phyloP scores from a whole-genome alignment of 2,797 vertebrate species.

The Thripadectes ignobilis region DNA sequence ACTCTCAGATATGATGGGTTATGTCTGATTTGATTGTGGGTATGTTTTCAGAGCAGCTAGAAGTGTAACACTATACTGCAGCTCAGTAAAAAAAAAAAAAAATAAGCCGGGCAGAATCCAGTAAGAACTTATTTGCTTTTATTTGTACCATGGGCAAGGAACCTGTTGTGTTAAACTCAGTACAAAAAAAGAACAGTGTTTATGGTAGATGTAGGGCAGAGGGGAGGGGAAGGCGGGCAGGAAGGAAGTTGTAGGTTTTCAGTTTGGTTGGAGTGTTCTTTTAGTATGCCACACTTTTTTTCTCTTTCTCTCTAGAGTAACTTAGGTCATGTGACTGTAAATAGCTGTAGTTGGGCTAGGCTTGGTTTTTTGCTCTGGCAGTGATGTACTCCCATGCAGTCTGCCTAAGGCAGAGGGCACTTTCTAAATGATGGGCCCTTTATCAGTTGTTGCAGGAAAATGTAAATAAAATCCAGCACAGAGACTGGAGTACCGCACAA shows the following conservation, averaged over 20 bases:
- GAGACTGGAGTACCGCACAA: background rate
- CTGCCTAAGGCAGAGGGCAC: background rate
- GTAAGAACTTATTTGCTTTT: background rate
- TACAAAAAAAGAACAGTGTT: background rate
- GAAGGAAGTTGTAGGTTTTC: background rate
- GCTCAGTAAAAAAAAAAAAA: background rate
- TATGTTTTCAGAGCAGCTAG: background rate
- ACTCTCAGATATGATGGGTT: background rate
- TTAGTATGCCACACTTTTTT: rapidly evolving
- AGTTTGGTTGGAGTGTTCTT: background rate
- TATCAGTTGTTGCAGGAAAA: background rate
- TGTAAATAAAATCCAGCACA: background rate
- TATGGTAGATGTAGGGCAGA: background rate
- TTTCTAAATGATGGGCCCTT: background rate
- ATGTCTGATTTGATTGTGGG: rapidly evolving
- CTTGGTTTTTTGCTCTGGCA: background rate
- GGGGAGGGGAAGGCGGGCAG: rapidly evolving
- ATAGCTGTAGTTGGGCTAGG: background rate
- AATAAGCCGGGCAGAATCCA: background rate
- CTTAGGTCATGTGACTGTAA: background rate
- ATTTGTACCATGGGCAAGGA: background rate
- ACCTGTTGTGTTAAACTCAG: background rate
- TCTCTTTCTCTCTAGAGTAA: background rate
- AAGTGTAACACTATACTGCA: background rate
- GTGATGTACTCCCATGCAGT: background rate